Percentiles rank a stretch among this genome's conserved stretches.
Evolutionary conservation across 2,797 vertebrate genomes (phyloP).

Genomic region (Paguma larvata): DNA sequence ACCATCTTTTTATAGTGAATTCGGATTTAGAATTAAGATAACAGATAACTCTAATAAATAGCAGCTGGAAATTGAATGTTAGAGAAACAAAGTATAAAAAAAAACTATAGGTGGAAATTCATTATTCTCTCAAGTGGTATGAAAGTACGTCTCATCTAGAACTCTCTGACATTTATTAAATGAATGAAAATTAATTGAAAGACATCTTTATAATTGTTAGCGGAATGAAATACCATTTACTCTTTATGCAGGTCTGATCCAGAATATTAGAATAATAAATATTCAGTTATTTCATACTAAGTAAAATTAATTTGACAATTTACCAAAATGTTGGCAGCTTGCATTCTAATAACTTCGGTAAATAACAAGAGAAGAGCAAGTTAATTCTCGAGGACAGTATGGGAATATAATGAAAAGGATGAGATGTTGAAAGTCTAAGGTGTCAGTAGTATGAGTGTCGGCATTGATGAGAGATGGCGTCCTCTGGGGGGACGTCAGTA

Average conservation of each 20-base stretch:
- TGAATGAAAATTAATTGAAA: conserved; percentile 11
- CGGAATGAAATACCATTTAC: background rate
- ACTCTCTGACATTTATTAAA: background rate
- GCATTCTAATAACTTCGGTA: conserved; percentile 6
- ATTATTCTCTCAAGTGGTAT: background rate
- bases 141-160: background rate
- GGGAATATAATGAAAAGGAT: background rate
- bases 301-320: background rate
- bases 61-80: background rate
- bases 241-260: background rate
- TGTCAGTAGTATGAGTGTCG: background rate
- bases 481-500: background rate
- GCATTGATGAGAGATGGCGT: background rate
- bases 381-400: background rate
- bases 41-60: background rate
- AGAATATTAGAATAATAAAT: background rate
- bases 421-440: background rate
- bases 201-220: background rate
- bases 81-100: background rate
- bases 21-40: background rate
- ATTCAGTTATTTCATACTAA: background rate
- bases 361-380: background rate
- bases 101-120: background rate
- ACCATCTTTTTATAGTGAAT: background rate
- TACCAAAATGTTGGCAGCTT: background rate